Evolutionary conservation across 2,113 vertebrate species (phyloP).

Genomic region (Ivindomyrus marchei): DNA sequence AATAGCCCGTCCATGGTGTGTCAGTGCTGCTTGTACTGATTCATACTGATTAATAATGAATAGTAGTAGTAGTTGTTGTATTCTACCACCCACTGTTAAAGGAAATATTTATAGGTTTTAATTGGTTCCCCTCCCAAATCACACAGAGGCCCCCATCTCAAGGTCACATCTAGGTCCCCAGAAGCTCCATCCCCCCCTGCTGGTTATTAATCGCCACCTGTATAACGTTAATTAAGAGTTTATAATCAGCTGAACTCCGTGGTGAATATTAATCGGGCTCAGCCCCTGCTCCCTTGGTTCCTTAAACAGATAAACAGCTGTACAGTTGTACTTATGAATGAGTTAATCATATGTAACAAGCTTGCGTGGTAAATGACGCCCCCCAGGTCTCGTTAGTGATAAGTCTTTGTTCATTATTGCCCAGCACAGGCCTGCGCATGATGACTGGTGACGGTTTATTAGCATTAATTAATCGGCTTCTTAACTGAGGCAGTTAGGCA

Average conservation of each 20-base stretch:
- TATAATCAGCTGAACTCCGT: neutral
- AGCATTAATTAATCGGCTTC: neutral
- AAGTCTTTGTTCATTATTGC: neutral
- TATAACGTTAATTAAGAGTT: neutral
- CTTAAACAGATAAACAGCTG: neutral
- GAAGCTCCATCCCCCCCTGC: neutral
- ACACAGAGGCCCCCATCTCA: neutral
- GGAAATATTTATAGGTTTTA: neutral
- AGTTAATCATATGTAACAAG: neutral
- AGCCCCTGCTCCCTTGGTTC: neutral
- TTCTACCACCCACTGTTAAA: neutral
- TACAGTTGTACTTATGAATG: neutral
- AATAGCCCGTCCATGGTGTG: neutral
- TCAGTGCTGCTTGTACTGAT: neutral
- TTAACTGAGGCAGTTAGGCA: neutral
- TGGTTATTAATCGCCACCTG: neutral
- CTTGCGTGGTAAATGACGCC: neutral
- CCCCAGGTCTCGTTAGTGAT: neutral
- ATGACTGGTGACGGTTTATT: neutral
- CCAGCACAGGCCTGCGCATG: neutral
- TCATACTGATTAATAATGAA: neutral
- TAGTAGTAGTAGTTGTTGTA: too few species aligned
- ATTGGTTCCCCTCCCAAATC: neutral
- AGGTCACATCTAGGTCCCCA: neutral
- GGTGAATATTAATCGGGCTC: neutral